A percentile compares a stretch with the other conserved stretches of the same genome.
Evolutionary conservation across 1,140 invertebrate species (phyloP).

Genomic region (Lepeophtheirus salmonis): DNA sequence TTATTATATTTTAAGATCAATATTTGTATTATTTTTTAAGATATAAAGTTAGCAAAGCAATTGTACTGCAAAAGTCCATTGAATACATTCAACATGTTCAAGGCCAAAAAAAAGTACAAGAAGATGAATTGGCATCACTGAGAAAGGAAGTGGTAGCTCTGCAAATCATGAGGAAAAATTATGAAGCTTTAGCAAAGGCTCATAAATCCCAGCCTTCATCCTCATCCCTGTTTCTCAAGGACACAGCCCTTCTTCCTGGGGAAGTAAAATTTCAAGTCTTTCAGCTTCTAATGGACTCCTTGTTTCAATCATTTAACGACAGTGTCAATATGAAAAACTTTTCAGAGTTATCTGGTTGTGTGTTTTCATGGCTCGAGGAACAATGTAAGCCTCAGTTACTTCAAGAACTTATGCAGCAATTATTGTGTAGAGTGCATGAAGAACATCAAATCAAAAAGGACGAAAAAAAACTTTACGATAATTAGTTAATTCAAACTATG

Average conservation of each 20-base stretch:
- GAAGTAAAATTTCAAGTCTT: constrained; percentile 87
- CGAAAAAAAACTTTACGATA: no score
- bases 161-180: constrained; percentile 78
- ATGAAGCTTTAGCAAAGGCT: constrained; percentile 86
- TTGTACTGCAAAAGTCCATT: constrained; percentile 49
- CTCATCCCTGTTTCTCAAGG: neutral
- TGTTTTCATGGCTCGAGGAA: constrained; percentile 89
- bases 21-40: constrained; percentile 26
- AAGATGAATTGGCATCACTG: constrained; percentile 73
- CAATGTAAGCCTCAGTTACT: constrained; percentile 75
- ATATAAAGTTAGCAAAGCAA: constrained; percentile 89
- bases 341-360: constrained; percentile 70
- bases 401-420: constrained; percentile 13
- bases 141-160: constrained; percentile 84
- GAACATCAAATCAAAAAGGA: constrained; percentile 1
- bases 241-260: constrained; percentile 68
- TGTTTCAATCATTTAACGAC: constrained; percentile 71
- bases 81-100: constrained; percentile 63
- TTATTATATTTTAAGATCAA: neutral
- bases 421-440: neutral
- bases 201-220: constrained; percentile 57
- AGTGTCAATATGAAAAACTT: constrained; percentile 76
- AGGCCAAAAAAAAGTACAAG: constrained; percentile 77
- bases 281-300: constrained; percentile 76
- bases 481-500: no score